A percentile compares a stretch with the other conserved stretches of the same genome.
phyloP scores from a whole-genome alignment of 2,113 vertebrate species.

The Phalacrocorax aristotelis region DNA sequence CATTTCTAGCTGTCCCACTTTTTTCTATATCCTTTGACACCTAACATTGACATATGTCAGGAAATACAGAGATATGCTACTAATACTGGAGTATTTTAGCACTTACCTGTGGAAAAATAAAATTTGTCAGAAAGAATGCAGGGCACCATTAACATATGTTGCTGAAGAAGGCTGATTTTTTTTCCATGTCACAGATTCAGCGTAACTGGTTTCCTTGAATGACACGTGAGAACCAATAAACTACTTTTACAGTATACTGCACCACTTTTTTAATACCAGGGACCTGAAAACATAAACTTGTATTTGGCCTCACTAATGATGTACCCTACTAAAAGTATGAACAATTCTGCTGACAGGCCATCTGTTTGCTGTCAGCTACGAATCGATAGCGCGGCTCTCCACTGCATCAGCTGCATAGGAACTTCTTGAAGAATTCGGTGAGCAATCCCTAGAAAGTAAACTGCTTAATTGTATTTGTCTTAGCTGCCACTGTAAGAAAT shows the following conservation, averaged over 20 bases:
- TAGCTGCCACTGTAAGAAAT: slow-evolving; percentile 10
- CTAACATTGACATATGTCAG: background rate
- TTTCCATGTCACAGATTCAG: background rate
- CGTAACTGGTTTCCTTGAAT: slow-evolving; percentile 16
- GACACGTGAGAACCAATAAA: slow-evolving; percentile 9
- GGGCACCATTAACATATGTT: background rate
- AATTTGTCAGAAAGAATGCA: background rate
- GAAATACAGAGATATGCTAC: background rate
- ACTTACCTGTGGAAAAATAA: background rate
- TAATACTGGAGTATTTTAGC: background rate
- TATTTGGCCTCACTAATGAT: slow-evolving; percentile 56
- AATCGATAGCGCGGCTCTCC: slow-evolving; percentile 29
- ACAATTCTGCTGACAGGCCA: slow-evolving; percentile 56
- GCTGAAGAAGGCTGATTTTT: background rate
- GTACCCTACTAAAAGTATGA: slow-evolving; percentile 36
- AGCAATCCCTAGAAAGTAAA: slow-evolving; percentile 32
- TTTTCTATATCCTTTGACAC: background rate
- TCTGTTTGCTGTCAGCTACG: slow-evolving; percentile 62
- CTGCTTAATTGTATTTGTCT: slow-evolving; percentile 42
- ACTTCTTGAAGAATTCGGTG: slow-evolving; percentile 16
- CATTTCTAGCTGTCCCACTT: background rate
- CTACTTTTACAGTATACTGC: background rate
- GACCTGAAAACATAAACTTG: background rate
- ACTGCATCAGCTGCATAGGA: slow-evolving; percentile 20
- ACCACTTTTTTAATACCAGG: background rate